phyloP scores from a whole-genome alignment of 2,797 vertebrate genomes.

The Micromesistius poutassou region DNA sequence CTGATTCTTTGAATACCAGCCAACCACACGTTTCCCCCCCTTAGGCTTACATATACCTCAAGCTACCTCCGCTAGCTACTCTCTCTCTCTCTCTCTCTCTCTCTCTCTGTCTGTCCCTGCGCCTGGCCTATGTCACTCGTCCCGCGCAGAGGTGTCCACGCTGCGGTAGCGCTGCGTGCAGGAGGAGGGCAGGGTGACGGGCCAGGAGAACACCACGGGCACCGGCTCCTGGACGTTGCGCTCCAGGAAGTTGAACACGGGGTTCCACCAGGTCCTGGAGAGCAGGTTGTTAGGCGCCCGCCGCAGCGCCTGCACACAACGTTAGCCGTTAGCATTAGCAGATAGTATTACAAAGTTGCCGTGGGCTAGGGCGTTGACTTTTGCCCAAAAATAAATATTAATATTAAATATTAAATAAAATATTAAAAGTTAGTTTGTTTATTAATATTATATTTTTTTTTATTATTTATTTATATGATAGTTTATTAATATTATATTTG shows the following conservation, averaged over 20 bases:
- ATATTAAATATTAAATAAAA: too few relatives aligned
- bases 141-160: slow-evolving; percentile 44
- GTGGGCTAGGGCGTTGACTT: too few relatives aligned
- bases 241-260: slow-evolving; percentile 86
- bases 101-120: not conserved
- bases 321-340: not conserved
- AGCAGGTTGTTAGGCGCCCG: slow-evolving; percentile 80
- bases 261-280: slow-evolving; percentile 86
- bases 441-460: too few relatives aligned
- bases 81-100: not conserved
- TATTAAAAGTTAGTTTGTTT: too few relatives aligned
- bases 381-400: too few relatives aligned
- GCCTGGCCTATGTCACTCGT: slow-evolving; percentile 34
- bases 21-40: too few relatives aligned
- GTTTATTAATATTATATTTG: too few relatives aligned
- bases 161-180: slow-evolving; percentile 60
- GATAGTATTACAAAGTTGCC: too few relatives aligned
- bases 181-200: slow-evolving; percentile 41
- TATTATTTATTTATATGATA: too few relatives aligned
- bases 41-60: not conserved
- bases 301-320: slow-evolving; percentile 44
- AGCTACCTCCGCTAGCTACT: not conserved
- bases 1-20: not conserved
- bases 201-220: slow-evolving; percentile 80
- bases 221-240: slow-evolving; percentile 82